phyloP scores from a whole-genome alignment of 2,797 vertebrate species.

The Iguana delicatissima region DNA sequence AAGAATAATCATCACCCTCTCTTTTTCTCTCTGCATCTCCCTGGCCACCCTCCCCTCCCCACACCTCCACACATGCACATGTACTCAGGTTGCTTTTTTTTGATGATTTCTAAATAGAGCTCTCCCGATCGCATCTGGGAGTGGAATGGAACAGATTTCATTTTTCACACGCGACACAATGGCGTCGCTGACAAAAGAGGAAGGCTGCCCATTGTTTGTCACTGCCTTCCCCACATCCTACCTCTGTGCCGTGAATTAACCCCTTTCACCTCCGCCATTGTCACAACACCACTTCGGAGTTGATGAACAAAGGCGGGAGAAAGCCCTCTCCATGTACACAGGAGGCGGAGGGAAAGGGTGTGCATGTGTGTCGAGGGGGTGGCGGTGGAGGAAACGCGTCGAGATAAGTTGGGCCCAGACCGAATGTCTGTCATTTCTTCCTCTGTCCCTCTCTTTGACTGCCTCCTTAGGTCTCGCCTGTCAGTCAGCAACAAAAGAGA shows the following conservation, averaged over 20 bases:
- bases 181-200: constrained; percentile 79
- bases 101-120: constrained; percentile 75
- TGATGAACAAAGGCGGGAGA: constrained; percentile 78
- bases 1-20: constrained; percentile 36
- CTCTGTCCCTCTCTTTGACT: not conserved
- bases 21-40: not conserved
- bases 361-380: not conserved
- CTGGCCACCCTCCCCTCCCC: not conserved
- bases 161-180: constrained; percentile 85
- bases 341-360: constrained; percentile 27
- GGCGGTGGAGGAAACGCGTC: constrained; percentile 1
- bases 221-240: constrained; percentile 81
- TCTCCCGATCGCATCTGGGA: constrained; percentile 76
- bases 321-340: constrained; percentile 68
- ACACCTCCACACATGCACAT: not conserved
- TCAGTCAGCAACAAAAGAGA: not conserved
- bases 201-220: constrained; percentile 81
- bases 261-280: constrained; percentile 83
- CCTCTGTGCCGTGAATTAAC: constrained; percentile 85
- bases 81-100: constrained; percentile 53
- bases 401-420: constrained; percentile 33
- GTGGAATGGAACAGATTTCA: constrained; percentile 82
- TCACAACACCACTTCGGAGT: constrained; percentile 76
- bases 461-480: constrained; percentile 3
- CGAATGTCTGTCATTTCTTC: constrained; percentile 16